These are phyloP conservation scores for Halichoerus grypus DNA, from an alignment of 2,113 vertebrate genomes.

Conservation along the genomic window DNA sequence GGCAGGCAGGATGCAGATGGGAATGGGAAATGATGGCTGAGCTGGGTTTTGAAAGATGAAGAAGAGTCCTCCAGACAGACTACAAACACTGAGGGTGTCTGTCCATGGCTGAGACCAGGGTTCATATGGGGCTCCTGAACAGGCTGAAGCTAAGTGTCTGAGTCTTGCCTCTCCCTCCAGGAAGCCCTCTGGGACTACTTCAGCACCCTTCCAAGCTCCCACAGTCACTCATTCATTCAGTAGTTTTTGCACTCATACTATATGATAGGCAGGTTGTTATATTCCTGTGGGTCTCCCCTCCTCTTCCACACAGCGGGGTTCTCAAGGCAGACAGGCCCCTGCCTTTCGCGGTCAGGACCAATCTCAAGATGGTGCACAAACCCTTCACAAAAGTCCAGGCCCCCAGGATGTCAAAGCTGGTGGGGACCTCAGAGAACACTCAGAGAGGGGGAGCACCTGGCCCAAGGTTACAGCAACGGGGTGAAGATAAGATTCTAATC, in stretches of 20 bases:
- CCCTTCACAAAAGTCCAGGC: neutral
- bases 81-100: no score
- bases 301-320: neutral
- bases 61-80: neutral
- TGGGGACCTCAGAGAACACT: neutral
- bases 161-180: conserved; percentile 17
- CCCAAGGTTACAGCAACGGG: neutral
- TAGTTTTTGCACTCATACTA: neutral
- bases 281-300: neutral
- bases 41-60: neutral
- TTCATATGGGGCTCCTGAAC: neutral
- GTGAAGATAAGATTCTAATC: neutral
- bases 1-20: neutral
- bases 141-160: neutral
- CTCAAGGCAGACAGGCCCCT: neutral
- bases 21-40: neutral
- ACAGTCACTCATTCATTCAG: neutral
- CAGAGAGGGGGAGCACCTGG: neutral
- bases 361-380: neutral
- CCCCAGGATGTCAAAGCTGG: neutral
- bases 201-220: neutral
- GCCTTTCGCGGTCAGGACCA: neutral
- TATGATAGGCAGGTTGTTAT: neutral
- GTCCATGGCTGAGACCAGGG: neutral
- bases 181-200: neutral